Percentiles rank a stretch among this genome's conserved stretches.
Conservation (phyloP, 2,888 invertebrate species). For the Nymphalis c-album region DNA sequence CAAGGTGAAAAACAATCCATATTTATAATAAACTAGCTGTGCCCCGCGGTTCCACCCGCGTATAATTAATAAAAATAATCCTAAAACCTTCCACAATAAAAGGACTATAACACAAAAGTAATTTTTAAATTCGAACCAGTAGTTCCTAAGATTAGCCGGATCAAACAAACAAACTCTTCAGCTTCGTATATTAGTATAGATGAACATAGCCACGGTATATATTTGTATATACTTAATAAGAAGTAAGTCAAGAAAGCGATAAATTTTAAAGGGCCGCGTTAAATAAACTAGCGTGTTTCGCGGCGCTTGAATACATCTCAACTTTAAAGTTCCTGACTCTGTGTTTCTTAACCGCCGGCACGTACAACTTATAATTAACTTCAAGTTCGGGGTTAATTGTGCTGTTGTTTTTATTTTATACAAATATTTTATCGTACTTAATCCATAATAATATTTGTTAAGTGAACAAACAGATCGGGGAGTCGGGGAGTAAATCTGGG, state of each 20-base stretch:
- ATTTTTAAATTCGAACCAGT: too few species aligned
- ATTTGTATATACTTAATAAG: background rate
- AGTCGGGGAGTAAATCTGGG: background rate
- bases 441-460: background rate
- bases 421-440: background rate
- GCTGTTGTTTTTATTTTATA: slow-evolving; percentile 1
- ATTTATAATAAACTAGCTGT: background rate
- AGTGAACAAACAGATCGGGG: too few species aligned
- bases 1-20: background rate
- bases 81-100: too few species aligned
- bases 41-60: too few species aligned
- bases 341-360: slow-evolving; percentile 1
- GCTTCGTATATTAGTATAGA: too few species aligned
- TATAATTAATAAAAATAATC: too few species aligned
- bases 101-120: too few species aligned
- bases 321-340: slow-evolving; percentile 4
- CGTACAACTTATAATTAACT: slow-evolving; percentile 11
- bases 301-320: slow-evolving; percentile 2
- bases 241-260: slow-evolving; percentile 4
- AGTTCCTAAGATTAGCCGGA: too few species aligned
- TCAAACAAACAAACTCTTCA: too few species aligned
- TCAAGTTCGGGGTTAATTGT: slow-evolving; percentile 4
- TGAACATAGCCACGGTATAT: background rate
- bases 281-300: slow-evolving; percentile 5
- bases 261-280: slow-evolving; percentile 1